These are phyloP conservation scores for Chironomus striatipennis DNA, from an alignment of 1,140 invertebrate genomes.

Conservation along the genomic window DNA sequence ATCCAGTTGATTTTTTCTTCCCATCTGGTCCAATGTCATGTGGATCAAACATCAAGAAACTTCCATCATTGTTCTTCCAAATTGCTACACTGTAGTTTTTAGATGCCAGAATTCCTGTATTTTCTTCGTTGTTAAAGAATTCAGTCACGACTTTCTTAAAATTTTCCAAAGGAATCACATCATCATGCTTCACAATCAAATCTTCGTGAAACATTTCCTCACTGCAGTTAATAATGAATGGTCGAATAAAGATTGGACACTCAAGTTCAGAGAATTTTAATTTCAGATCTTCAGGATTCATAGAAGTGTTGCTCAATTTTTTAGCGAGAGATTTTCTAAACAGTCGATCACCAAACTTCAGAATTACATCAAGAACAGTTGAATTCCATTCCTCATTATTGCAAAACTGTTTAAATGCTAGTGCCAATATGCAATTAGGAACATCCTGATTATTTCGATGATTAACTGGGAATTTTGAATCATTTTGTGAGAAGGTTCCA, in stretches of 20 bases:
- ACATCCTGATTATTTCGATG: conserved; percentile 34
- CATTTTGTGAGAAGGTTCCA: conserved; percentile 30
- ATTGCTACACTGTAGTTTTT: conserved; percentile 42
- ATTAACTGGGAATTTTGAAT: conserved; percentile 32
- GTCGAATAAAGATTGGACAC: conserved; percentile 29
- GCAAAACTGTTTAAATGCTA: conserved; percentile 32
- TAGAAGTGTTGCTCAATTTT: conserved; percentile 28
- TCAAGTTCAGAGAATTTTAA: conserved; percentile 33
- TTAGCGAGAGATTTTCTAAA: conserved; percentile 37
- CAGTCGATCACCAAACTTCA: conserved; percentile 45
- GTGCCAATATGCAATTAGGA: conserved; percentile 30
- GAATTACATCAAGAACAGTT: conserved; percentile 40
- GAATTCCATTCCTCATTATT: conserved; percentile 38
- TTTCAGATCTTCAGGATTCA: background rate
- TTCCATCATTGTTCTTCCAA: conserved; percentile 39
- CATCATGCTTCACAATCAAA: conserved; percentile 38
- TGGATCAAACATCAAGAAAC: conserved; percentile 43
- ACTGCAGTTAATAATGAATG: conserved; percentile 33
- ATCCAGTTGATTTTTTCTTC: conserved; percentile 36
- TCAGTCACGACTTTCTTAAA: conserved; percentile 29
- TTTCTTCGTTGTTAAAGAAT: conserved; percentile 28
- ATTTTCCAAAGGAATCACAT: background rate
- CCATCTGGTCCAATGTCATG: conserved; percentile 42
- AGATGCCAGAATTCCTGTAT: conserved; percentile 36
- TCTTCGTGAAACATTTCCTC: conserved; percentile 32